Evolutionary conservation across 2,797 vertebrate species (phyloP), one percentile per base, ranked within the genome.

Genomic region (Lutjanus campechanus): DNA sequence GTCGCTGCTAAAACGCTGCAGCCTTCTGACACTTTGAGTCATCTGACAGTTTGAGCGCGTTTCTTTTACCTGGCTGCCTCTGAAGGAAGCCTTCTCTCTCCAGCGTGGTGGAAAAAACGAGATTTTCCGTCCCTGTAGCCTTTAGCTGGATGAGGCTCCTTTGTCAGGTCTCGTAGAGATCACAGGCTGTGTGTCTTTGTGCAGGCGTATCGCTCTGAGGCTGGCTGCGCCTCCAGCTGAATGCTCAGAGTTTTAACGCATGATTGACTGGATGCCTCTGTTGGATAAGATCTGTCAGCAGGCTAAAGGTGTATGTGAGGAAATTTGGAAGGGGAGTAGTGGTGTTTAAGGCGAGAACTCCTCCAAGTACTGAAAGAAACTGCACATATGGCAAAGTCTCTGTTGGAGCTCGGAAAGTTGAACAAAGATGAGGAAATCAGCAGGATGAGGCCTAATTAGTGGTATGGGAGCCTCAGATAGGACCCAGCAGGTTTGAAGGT

Each of bases 131-230:
- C 62, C 11, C 15, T 43, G 53, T 62, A 53, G 65, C 47, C 49
- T 50, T 72, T 11, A 55, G 64, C 50, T 67, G 51, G 60, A 44
- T 22, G n/a, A 69, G 19, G 12, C 22, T 22, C 36, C 46, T 62
- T 67, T 83, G 69, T 86, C 75, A 73, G 58, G 58, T 83, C 73
- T 25, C 3, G 73, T 77, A 70, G 29, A 22, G 61, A 67, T 79
- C 76, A 76, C 69, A 69, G 36, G 44, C 53, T 40, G 8, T 10
- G 29, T 56, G 25, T 77, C 61, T 79, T 22, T 73, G 60, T 29
- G 58, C 22, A 8, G 60, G 44, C n/a, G 22, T 15, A n/a, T 7
- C 46, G 47, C 50, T 72, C 2, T 25, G 41, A 70, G 54, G 36
- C 49, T 9, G 49, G 7, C 70, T 65, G 73, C 7, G 13, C 66